These are phyloP conservation scores for Trichopoda pennipes DNA, from an alignment of 2,888 invertebrate species.

Conservation along the genomic window DNA sequence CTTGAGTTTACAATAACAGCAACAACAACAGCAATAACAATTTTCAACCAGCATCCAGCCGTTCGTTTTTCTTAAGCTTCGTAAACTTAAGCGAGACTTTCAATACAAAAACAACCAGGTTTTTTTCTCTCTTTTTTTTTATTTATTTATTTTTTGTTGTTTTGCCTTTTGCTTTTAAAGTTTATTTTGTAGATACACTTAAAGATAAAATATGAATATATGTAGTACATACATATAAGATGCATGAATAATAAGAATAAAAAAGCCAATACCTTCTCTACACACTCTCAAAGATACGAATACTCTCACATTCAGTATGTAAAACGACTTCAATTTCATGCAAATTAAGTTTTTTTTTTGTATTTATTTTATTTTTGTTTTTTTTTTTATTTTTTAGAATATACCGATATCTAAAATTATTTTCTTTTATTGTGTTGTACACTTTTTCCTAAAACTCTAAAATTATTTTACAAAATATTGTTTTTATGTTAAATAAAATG, in stretches of 20 bases:
- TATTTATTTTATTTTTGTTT: constrained; percentile 3
- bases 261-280: neutral
- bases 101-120: constrained; percentile 51
- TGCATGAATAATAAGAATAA: constrained; percentile 42
- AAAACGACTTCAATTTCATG: constrained; percentile 3
- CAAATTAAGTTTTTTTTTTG: constrained; percentile 7
- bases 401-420: constrained; percentile 39
- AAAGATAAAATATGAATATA: constrained; percentile 43
- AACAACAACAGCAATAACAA: constrained; percentile 11
- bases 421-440: too few relatives aligned
- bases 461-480: too few relatives aligned
- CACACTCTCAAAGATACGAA: neutral
- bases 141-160: constrained; percentile 6
- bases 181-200: constrained; percentile 46
- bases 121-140: constrained; percentile 24
- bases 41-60: constrained; percentile 38
- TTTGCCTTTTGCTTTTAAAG: neutral
- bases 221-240: neutral
- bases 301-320: too few relatives aligned
- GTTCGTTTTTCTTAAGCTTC: constrained; percentile 37
- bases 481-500: too few relatives aligned
- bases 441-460: too few relatives aligned
- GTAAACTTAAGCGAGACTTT: constrained; percentile 55
- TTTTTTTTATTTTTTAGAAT: constrained; percentile 24
- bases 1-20: constrained; percentile 50